Evolutionary conservation across 2,113 vertebrate species (phyloP).

Genomic region (Pantherophis guttatus): DNA sequence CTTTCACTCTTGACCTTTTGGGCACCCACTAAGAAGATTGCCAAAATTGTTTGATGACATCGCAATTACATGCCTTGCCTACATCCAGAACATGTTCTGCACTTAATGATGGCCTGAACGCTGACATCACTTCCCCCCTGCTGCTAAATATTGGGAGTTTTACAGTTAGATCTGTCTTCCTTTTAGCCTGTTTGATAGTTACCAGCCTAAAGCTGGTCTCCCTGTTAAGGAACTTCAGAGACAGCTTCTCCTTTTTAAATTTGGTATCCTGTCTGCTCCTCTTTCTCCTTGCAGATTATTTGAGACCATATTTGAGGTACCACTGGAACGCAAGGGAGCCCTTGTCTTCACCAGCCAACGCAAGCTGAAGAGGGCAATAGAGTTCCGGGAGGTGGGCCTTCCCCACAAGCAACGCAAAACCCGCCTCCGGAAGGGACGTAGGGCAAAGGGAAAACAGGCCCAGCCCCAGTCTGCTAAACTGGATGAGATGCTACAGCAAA

Average conservation of each 20-base stretch:
- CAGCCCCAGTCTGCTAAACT: constrained; percentile 58
- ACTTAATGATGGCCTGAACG: too few relatives aligned
- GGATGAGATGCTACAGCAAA: constrained; percentile 56
- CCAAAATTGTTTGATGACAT: neutral
- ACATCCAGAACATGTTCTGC: neutral
- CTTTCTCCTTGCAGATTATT: constrained; percentile 66
- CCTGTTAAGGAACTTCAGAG: neutral
- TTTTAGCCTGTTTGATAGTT: neutral
- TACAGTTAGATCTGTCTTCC: neutral
- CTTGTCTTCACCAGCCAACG: constrained; percentile 78
- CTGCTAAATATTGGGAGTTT: neutral
- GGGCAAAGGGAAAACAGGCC: constrained; percentile 43
- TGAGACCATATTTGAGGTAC: constrained; percentile 89
- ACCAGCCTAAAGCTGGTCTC: neutral
- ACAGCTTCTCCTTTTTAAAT: neutral
- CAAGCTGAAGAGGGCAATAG: constrained; percentile 77
- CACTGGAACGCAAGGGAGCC: constrained; percentile 75
- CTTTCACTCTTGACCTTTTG: neutral
- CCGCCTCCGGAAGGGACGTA: constrained; percentile 50
- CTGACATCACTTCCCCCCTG: neutral
- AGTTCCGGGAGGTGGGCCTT: constrained; percentile 79
- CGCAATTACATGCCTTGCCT: neutral
- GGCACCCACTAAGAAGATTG: neutral
- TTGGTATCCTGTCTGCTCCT: neutral
- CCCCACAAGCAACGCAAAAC: constrained; percentile 74